phyloP scores from a whole-genome alignment of 2,113 vertebrate genomes.

The Hippolais icterina region DNA sequence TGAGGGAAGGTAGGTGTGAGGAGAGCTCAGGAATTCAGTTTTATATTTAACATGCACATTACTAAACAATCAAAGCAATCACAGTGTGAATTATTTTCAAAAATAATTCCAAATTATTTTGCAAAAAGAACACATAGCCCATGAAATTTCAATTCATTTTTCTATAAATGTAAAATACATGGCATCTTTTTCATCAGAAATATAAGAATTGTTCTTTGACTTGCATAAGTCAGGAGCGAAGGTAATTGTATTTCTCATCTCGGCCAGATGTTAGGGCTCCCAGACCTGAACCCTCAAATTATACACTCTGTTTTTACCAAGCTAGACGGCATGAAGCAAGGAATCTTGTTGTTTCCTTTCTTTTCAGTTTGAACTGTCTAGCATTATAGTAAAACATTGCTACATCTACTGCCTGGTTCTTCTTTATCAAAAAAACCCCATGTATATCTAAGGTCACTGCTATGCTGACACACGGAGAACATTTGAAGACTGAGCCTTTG shows the following conservation, averaged over 20 bases:
- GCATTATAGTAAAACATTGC: neutral
- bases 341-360: neutral
- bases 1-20: accelerated
- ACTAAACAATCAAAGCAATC: neutral
- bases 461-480: neutral
- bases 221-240: neutral
- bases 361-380: neutral
- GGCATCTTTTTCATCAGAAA: neutral
- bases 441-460: neutral
- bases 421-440: neutral
- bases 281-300: neutral
- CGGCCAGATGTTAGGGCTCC: neutral
- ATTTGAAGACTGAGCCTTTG: neutral
- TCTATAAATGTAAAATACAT: neutral
- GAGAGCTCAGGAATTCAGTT: neutral
- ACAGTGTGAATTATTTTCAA: neutral
- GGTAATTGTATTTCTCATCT: neutral
- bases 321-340: neutral
- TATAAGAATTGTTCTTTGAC: neutral
- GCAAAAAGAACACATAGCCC: neutral
- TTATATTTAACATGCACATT: neutral
- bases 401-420: neutral
- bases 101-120: neutral
- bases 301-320: accelerated
- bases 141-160: neutral